Percentiles rank a stretch among this genome's conserved stretches.
Conservation (phyloP, 1,140 invertebrate species). For the Caenorhabditis remanei region DNA sequence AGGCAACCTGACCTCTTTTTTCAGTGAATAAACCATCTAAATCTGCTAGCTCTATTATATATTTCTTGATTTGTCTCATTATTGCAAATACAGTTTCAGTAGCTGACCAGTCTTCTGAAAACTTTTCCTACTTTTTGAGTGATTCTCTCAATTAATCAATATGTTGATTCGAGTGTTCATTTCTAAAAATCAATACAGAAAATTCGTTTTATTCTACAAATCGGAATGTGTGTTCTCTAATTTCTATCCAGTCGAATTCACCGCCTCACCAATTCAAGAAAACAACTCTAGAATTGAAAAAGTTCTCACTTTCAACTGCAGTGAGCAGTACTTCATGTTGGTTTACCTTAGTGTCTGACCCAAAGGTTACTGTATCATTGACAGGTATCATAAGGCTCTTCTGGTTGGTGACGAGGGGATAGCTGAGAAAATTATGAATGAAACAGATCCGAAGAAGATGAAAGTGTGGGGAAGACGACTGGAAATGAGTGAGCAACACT, state of each 20-base stretch:
- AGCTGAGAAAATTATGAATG: not conserved
- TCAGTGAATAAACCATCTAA: too few species aligned
- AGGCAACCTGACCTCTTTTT: too few species aligned
- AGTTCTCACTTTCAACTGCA: not conserved
- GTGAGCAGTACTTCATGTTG: constrained; percentile 47
- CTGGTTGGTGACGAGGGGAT: not conserved
- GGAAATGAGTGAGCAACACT: not conserved
- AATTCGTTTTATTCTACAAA: not conserved
- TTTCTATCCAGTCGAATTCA: constrained; percentile 1
- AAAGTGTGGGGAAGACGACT: constrained; percentile 21
- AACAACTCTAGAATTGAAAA: not conserved
- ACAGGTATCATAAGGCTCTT: constrained; percentile 17
- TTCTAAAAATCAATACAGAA: not conserved
- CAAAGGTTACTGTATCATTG: not conserved
- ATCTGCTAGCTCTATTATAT: too few species aligned
- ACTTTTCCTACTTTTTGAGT: too few species aligned
- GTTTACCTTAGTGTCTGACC: not conserved
- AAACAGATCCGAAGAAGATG: not conserved
- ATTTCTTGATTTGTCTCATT: not conserved
- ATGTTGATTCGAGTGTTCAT: not conserved
- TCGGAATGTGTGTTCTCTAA: not conserved
- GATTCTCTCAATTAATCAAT: too few species aligned
- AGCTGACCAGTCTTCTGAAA: too few species aligned
- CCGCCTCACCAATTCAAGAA: not conserved
- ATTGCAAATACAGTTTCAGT: not conserved